A percentile compares a stretch with the other conserved stretches of the same genome.
Conservation (phyloP, 2,888 invertebrate species). For the Plebejus argus region DNA sequence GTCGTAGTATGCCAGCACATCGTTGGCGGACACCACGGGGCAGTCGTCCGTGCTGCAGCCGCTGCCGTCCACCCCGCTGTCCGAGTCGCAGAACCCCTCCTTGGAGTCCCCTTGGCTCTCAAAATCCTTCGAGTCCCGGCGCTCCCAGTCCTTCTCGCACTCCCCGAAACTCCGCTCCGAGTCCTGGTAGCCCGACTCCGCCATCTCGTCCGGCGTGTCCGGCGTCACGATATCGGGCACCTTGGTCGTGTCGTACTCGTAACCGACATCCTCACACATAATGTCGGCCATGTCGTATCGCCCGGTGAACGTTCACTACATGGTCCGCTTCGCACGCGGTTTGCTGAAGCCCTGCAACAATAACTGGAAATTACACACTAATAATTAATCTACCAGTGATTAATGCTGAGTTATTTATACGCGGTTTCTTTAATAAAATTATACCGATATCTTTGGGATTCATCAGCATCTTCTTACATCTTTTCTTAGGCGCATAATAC, state of each 20-base stretch:
- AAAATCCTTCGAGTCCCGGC: constrained; percentile 55
- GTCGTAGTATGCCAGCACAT: constrained; percentile 75
- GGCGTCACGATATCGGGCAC: constrained; percentile 73
- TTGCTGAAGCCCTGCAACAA: constrained; percentile 60
- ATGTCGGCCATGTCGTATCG: constrained; percentile 63
- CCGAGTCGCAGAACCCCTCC: constrained; percentile 65
- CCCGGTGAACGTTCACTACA: constrained; percentile 64
- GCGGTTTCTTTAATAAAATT: constrained; percentile 23
- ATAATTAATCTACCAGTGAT: constrained; percentile 2
- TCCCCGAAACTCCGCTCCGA: constrained; percentile 74
- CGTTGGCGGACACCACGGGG: constrained; percentile 77
- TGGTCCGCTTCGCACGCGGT: constrained; percentile 58
- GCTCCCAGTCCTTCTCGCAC: constrained; percentile 76
- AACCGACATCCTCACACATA: constrained; percentile 62
- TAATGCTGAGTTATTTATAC: not conserved
- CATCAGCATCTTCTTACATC: not conserved
- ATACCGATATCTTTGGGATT: not conserved
- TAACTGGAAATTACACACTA: constrained; percentile 2
- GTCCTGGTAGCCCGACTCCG: constrained; percentile 73
- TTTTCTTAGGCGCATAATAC: no score
- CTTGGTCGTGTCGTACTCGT: constrained; percentile 66
- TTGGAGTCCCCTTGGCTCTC: constrained; percentile 55
- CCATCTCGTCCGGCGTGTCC: constrained; percentile 73
- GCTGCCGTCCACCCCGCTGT: constrained; percentile 81
- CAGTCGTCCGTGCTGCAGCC: constrained; percentile 82